Base-by-base conservation (phyloP, 2,888 invertebrate species). In the Empis livida region DNA sequence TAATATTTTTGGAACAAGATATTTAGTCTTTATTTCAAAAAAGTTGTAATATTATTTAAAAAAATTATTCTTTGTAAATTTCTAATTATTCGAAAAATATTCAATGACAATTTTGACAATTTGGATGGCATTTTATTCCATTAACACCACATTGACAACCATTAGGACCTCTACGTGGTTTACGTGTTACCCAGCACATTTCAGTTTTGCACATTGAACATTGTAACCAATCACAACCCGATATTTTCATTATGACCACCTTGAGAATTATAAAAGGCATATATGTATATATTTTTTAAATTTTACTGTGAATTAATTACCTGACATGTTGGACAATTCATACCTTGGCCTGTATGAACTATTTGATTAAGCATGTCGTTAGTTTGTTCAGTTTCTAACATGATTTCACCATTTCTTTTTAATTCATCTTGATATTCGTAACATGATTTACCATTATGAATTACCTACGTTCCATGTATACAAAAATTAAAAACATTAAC, bases 121-220 rank as follows among this genome's bases (percentile, higher is more conserved):
- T 56, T 14, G 56, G 53, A 50, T 57, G 57, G 45, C 58, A 58
- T 50, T 56, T 56, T 27, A 51, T 51, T 35, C 54, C 56, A 48
- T 54, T 48, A 2, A 56, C 51, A 14, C 57, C 56, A 51, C 58
- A 58, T 44, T 52, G 54, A 48, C 58, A 59, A n/a, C 58, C 58
- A 17, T 41, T 52, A 6, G 56, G 55, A n/a, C 58, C 58, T 56
- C 57, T 57, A 13, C 58, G 45, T 14, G 53, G 49, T 17, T 86
- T 88, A 58, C 84, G 78, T 0, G 92, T 93, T 46, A 90, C 88
- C 93, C 93, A 93, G 66, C 93, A 93, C 50, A 93, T 90, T 71
- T 93, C 92, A 8, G 89, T 89, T 70, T 89, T 88, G 70, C 93
- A 93, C 71, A 91, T 88, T 1, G 87, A 84, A 68, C 93, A 93